Evolutionary conservation across 2,888 invertebrate species (phyloP), one percentile per base, ranked within the genome.

Genomic region (Dasypogon diadema): DNA sequence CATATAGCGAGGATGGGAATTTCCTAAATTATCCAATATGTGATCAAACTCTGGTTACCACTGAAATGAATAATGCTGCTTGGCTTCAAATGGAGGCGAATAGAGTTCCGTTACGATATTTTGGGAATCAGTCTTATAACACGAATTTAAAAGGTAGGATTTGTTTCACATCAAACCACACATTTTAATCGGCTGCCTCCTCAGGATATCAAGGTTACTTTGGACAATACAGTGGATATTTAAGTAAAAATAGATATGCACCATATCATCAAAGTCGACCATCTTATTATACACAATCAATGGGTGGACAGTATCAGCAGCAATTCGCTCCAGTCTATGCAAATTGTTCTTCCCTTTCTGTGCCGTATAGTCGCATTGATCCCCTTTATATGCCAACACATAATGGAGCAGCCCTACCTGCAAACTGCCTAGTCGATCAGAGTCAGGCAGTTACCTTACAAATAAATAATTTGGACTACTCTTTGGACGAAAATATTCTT

Each of bases 381-480:
- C 56, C 26, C 1, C 2, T 54, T 16, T 30, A 21, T n/a, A 6
- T 51, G 26, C n/a, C 70, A 8, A 34, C 12, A 18, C 8, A 18
- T 12, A 12, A 2, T 14, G 21, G 14, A 18, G 12, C n/a, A 5
- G n/a, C n/a, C 12, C 12, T 0, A 12, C 42, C 42, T 12, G 12
- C 42, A 12, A 42, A 42, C 12, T 42, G 42, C 12, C n/a, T 34
- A 6, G 18, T 22, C 10, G 70, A 70, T 34, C 16, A 51, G 3
- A 70, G 34, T 21, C 70, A 70, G 24, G 10, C 54, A 0, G 82
- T 86, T 10, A 85, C 85, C 0, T 77, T 86, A 75, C 86, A 86
- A 80, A 85, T 86, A 1, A 86, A 85, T 48, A 86, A 86, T 80
- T 80, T 86, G 60, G 86, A 86, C 78, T 85, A 84, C 77, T 84